phyloP scores from a whole-genome alignment of 2,113 vertebrate genomes.

The Scytalopus superciliaris region DNA sequence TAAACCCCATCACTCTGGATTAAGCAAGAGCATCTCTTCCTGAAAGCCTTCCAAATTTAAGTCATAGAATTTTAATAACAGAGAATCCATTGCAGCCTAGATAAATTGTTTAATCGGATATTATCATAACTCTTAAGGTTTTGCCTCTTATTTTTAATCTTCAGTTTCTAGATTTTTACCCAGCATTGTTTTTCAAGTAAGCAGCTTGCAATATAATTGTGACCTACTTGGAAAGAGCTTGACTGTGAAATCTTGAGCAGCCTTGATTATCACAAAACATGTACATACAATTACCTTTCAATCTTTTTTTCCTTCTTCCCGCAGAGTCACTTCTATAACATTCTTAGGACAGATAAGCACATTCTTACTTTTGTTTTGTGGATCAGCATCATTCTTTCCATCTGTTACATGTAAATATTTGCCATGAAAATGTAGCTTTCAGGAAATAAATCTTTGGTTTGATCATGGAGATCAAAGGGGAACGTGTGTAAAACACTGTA shows the following conservation, averaged over 20 bases:
- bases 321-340: background rate
- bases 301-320: background rate
- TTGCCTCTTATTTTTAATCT: background rate
- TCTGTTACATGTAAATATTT: background rate
- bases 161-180: background rate
- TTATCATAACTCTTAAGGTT: background rate
- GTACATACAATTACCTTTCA: background rate
- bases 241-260: background rate
- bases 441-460: background rate
- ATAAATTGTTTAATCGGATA: background rate
- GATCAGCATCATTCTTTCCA: background rate
- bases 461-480: background rate
- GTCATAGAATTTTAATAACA: background rate
- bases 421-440: background rate
- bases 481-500: background rate
- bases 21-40: background rate
- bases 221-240: background rate
- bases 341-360: background rate
- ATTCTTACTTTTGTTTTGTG: background rate
- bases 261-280: background rate
- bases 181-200: background rate
- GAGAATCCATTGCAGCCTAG: background rate
- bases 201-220: background rate
- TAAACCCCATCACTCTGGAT: slow-evolving; percentile 12
- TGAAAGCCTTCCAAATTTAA: slow-evolving; percentile 5